Base-by-base conservation (phyloP, 2,797 vertebrate species). In the Botia kubotai region DNA sequence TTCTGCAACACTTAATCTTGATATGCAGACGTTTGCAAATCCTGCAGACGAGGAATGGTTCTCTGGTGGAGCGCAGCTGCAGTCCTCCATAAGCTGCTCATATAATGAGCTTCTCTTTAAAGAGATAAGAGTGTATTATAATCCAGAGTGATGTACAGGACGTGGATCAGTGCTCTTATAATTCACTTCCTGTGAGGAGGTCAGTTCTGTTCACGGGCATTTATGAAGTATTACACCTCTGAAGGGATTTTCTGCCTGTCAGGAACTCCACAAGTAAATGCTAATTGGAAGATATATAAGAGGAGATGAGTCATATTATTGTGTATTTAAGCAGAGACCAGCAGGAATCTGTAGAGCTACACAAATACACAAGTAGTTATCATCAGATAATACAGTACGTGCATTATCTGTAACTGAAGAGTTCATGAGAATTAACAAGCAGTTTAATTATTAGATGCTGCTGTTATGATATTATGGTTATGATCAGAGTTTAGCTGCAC, bases 131-230 rank as follows among this genome's bases (percentile, higher is more conserved):
- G 74, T 52, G 26, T 68, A 55, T 68, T 43, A 43, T n/a, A 77
- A 57, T 68, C 50, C 63, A 55, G 19, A 12, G 50, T 10, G 10
- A 57, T 65, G 53, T 12, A 52, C 48, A 52, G 48, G 13, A 19
- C 55, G 66, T 67, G 29, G 62, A 76, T 76, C 62, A 19, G 19
- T 55, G 26, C 29, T 13, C 10, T 55, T 67, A 67, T 76, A 66
- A 67, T 55, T 53, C 74, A 43, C 46, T 76, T 55, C 60, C 46
- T 55, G 50, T 12, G 63, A 68, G 67, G 68, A 77, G 75, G 63
- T 77, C 50, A 77, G 39, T 63, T 68, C 33, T 16, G 33, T 66
- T 76, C 74, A 52, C 46, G 16, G 48, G 19, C n/a, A 67, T 67
- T 67, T 67, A 52, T 76, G 62, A 67, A 76, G 74, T 48, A 67